Evolutionary conservation across 2,888 invertebrate genomes (phyloP).

Genomic region (Lathronympha strigana): DNA sequence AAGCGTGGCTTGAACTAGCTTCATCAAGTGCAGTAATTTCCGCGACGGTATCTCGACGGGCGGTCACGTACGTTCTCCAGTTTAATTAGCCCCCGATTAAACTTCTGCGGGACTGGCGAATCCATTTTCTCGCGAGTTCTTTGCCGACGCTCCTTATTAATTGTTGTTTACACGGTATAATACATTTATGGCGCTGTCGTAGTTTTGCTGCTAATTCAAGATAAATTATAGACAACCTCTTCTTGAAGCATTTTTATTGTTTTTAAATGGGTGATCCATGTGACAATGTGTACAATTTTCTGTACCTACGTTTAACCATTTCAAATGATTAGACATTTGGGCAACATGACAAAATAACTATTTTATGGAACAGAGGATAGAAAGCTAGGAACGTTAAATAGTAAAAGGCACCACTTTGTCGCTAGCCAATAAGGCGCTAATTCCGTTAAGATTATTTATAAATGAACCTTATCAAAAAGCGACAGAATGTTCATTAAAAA

Average conservation of each 20-base stretch:
- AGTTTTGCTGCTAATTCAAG: background rate
- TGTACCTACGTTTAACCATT: background rate
- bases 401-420: no score
- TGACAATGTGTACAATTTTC: background rate
- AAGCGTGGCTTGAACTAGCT: conserved; percentile 28
- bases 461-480: no score
- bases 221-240: background rate
- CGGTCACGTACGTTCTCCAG: conserved; percentile 64
- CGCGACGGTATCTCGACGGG: conserved; percentile 50
- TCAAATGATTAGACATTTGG: no score
- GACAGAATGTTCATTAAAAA: no score
- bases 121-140: conserved; percentile 51
- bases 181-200: conserved; percentile 13
- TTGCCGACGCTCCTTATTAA: conserved; percentile 55
- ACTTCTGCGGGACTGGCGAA: conserved; percentile 57
- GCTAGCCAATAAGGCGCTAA: no score
- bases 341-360: no score
- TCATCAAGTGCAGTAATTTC: conserved; percentile 37
- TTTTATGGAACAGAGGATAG: no score
- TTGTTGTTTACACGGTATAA: conserved; percentile 42
- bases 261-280: background rate
- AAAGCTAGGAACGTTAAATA: no score
- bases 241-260: background rate
- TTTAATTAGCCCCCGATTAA: conserved; percentile 75
- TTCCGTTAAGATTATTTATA: no score